Evolutionary conservation across 2,113 vertebrate genomes (phyloP).

Genomic region (Glaucidium brasilianum): DNA sequence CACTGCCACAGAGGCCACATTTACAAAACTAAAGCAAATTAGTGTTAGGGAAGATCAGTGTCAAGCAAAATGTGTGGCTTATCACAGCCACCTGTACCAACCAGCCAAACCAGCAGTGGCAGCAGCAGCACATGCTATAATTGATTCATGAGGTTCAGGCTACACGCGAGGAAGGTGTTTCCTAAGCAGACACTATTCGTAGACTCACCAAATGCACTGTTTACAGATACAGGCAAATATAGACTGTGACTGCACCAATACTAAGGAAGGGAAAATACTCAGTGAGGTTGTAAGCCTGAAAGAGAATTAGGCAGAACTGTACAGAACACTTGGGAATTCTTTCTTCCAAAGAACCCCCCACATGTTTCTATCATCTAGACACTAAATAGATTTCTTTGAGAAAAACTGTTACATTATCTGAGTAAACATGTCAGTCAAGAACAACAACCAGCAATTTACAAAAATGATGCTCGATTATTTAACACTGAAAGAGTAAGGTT

Average conservation of each 20-base stretch:
- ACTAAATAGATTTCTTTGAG: slow-evolving; percentile 77
- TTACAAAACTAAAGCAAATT: background rate
- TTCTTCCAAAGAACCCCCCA: slow-evolving; percentile 16
- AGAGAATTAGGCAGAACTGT: slow-evolving; percentile 38
- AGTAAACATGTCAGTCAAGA: slow-evolving; percentile 80
- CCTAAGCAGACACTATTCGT: background rate
- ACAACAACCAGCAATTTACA: slow-evolving; percentile 77
- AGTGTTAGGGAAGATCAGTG: background rate
- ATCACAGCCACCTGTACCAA: background rate
- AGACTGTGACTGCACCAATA: background rate
- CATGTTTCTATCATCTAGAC: slow-evolving; percentile 73
- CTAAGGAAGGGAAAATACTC: slow-evolving; percentile 25
- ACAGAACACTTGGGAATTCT: slow-evolving; percentile 62
- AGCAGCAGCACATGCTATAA: background rate
- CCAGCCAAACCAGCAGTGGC: background rate
- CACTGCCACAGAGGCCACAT: background rate
- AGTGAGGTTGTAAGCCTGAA: slow-evolving; percentile 29
- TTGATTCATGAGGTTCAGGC: background rate
- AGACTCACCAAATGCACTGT: background rate
- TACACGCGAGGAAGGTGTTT: background rate
- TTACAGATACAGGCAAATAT: background rate
- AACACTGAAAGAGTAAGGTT: slow-evolving; percentile 57
- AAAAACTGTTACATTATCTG: slow-evolving; percentile 78
- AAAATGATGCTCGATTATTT: slow-evolving; percentile 73
- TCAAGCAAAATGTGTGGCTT: background rate